A percentile compares a stretch with the other conserved stretches of the same genome.
Conservation (phyloP, 2,888 invertebrate species). For the Trilocha varians region DNA sequence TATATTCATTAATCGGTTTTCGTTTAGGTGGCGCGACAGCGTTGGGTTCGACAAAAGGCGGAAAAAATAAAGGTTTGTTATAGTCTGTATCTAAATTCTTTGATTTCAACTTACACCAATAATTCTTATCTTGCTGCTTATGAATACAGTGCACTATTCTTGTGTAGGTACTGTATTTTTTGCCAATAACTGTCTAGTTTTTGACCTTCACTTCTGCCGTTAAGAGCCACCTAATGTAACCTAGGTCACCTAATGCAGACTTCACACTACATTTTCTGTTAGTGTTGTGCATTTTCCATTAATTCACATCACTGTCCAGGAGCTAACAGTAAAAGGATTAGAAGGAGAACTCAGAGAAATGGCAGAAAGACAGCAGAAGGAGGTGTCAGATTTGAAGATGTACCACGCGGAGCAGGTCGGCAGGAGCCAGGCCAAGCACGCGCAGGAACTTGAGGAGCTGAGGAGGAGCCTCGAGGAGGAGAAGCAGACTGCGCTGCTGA, state of each 20-base stretch:
- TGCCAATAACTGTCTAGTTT: too few relatives aligned
- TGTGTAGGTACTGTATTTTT: too few relatives aligned
- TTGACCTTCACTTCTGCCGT: too few relatives aligned
- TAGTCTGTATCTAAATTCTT: conserved; percentile 1
- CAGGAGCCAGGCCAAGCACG: conserved; percentile 52
- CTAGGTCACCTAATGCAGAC: too few relatives aligned
- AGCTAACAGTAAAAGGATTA: conserved; percentile 89
- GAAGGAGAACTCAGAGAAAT: conserved; percentile 88
- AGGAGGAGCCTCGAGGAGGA: conserved; percentile 70
- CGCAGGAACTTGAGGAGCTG: conserved; percentile 57
- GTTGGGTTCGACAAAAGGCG: conserved; percentile 88
- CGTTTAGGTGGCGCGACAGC: conserved; percentile 71
- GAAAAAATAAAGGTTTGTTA: conserved; percentile 87
- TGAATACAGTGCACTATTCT: too few relatives aligned
- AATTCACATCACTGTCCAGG: conserved; percentile 45
- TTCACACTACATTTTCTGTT: too few relatives aligned
- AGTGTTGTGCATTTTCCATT: too few relatives aligned
- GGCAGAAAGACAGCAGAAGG: conserved; percentile 80
- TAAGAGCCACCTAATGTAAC: too few relatives aligned
- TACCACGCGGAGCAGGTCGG: conserved; percentile 52
- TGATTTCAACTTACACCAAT: too few relatives aligned
- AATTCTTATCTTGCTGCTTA: too few relatives aligned
- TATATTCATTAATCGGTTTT: neutral
- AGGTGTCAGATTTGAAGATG: conserved; percentile 70
- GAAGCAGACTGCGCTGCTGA: conserved; percentile 51